Percentiles rank a stretch among this genome's conserved stretches.
Conservation (phyloP, 2,113 vertebrate genomes). For the Cyprinodon brontotheroides region DNA sequence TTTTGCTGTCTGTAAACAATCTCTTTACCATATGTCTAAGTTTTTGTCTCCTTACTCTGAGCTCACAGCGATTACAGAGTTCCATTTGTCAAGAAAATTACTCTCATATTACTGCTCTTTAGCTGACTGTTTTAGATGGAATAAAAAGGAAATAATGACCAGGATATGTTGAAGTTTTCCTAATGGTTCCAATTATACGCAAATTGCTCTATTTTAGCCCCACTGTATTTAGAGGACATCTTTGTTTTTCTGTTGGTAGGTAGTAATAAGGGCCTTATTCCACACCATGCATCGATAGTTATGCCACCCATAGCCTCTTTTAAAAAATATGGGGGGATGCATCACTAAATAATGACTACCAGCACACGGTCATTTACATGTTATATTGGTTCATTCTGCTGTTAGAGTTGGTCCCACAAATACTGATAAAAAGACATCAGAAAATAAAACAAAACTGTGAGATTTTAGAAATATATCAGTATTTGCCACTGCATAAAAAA, state of each 20-base stretch:
- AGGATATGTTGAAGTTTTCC: conserved; percentile 31
- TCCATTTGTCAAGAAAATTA: conserved; percentile 45
- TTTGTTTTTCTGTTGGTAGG: background rate
- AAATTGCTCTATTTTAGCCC: conserved; percentile 49
- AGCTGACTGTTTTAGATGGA: conserved; percentile 12
- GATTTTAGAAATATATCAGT: no score
- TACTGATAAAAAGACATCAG: no score
- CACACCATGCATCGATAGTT: no score
- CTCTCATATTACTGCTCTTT: conserved; percentile 23
- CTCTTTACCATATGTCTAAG: background rate
- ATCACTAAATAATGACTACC: no score
- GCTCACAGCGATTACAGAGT: conserved; percentile 34
- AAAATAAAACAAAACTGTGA: no score
- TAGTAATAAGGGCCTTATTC: background rate
- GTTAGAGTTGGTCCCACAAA: no score
- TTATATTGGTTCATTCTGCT: no score
- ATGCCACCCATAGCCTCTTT: no score
- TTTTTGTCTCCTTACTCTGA: conserved; percentile 24
- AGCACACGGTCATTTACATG: no score
- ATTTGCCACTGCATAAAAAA: no score
- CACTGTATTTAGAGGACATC: conserved; percentile 15
- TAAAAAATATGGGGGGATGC: no score
- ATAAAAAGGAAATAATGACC: conserved; percentile 4
- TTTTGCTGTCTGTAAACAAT: no score
- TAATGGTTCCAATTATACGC: conserved; percentile 41